Evolutionary conservation across 1,140 invertebrate genomes (phyloP).

Genomic region (Potamilus streckersoni): DNA sequence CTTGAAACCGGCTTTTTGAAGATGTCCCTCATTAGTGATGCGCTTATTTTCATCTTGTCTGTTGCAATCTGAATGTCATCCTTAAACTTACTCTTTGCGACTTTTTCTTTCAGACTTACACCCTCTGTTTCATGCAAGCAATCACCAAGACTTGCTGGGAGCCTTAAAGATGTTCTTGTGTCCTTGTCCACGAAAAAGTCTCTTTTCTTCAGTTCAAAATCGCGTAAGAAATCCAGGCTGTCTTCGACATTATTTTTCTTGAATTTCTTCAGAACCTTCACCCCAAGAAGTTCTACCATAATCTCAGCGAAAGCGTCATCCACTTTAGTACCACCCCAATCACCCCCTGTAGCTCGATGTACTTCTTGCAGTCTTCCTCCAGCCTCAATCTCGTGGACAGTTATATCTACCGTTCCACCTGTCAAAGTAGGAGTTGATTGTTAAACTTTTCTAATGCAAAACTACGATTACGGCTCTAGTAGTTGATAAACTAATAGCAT

Average conservation of each 20-base stretch:
- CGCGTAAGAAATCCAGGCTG: slow-evolving; percentile 22
- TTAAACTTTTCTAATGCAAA: too few relatives aligned
- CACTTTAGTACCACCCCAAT: slow-evolving; percentile 37
- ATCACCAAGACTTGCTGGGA: not conserved
- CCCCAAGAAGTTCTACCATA: slow-evolving; percentile 24
- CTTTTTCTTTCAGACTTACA: not conserved
- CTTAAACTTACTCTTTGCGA: not conserved
- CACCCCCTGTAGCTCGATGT: slow-evolving; percentile 30
- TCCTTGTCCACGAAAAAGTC: slow-evolving; percentile 9
- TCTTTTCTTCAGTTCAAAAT: slow-evolving; percentile 38
- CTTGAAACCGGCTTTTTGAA: not conserved
- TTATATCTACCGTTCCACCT: slow-evolving; percentile 43
- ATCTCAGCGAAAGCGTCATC: slow-evolving; percentile 27
- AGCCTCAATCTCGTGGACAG: slow-evolving; percentile 31
- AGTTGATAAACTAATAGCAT: too few relatives aligned
- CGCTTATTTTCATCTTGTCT: not conserved
- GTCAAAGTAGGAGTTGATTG: not conserved
- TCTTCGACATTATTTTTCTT: slow-evolving; percentile 16
- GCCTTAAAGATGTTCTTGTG: too few relatives aligned
- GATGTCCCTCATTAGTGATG: not conserved
- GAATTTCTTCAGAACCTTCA: slow-evolving; percentile 18
- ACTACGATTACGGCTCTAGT: too few relatives aligned
- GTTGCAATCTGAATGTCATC: not conserved
- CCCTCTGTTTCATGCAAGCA: not conserved
- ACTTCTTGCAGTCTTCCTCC: slow-evolving; percentile 31